phyloP scores from a whole-genome alignment of 2,113 vertebrate genomes.

The Otolemur garnettii region DNA sequence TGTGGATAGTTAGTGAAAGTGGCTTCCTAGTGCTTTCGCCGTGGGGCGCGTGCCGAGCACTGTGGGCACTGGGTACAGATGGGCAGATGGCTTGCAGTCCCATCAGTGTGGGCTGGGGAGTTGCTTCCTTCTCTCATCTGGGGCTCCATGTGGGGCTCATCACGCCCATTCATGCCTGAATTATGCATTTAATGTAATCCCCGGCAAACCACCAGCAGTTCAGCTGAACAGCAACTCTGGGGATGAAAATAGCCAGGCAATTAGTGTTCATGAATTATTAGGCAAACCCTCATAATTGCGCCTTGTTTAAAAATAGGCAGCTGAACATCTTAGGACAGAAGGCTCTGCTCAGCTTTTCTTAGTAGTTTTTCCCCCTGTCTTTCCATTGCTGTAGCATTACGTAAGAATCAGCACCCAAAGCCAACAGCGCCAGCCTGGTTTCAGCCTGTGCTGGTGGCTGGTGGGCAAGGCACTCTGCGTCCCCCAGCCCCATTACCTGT shows the following conservation, averaged over 20 bases:
- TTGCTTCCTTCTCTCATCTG: not conserved
- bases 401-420: not conserved
- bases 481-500: accelerated
- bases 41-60: not conserved
- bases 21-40: not conserved
- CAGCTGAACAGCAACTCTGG: not conserved
- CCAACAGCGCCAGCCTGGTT: not conserved
- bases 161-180: not conserved
- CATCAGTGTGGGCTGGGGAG: not conserved
- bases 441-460: not conserved
- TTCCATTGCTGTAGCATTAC: not conserved
- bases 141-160: not conserved
- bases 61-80: not conserved
- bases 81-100: not conserved
- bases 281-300: not conserved
- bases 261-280: constrained; percentile 6
- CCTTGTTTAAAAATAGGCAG: constrained; percentile 17
- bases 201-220: not conserved
- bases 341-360: constrained; percentile 27
- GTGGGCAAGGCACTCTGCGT: not conserved
- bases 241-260: not conserved
- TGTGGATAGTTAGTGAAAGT: not conserved
- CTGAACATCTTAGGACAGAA: not conserved
- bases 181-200: not conserved
- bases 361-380: not conserved